Evolutionary conservation across 2,797 vertebrate species (phyloP).

Genomic region (Aulostomus chinensis): DNA sequence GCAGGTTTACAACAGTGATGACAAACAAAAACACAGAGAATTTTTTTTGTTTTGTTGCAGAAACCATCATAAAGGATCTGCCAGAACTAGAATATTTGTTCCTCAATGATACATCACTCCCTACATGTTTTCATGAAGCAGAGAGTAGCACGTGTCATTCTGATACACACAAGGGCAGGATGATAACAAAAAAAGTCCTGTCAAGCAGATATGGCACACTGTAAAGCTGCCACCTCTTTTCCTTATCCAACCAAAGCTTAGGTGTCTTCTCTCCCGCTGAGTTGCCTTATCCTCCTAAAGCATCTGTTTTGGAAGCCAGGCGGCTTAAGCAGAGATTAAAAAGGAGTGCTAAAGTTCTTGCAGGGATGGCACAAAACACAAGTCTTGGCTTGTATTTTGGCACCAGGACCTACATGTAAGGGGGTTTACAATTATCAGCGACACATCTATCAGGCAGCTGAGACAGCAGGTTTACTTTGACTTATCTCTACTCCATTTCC

Average conservation of each 20-base stretch:
- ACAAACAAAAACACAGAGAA: no score
- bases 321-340: slow-evolving; percentile 78
- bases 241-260: slow-evolving; percentile 65
- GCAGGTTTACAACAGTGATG: no score
- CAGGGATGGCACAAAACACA: slow-evolving; percentile 57
- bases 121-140: no score
- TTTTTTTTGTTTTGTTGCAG: no score
- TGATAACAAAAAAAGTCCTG: slow-evolving; percentile 48
- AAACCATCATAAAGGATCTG: no score
- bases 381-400: slow-evolving; percentile 55
- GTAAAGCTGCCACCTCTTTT: slow-evolving; percentile 44
- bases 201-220: slow-evolving; percentile 43
- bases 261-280: slow-evolving; percentile 61
- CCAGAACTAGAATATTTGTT: no score
- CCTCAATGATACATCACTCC: no score
- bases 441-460: slow-evolving; percentile 53
- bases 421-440: slow-evolving; percentile 48
- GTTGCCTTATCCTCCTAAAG: slow-evolving; percentile 73
- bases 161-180: slow-evolving; percentile 8
- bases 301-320: slow-evolving; percentile 75
- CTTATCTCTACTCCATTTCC: no score
- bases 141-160: slow-evolving; percentile 10
- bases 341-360: slow-evolving; percentile 65
- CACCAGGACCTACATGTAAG: slow-evolving; percentile 30
- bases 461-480: slow-evolving; percentile 47